Base-by-base conservation (phyloP, 1,140 invertebrate species). In the Papilio polyxenes region DNA sequence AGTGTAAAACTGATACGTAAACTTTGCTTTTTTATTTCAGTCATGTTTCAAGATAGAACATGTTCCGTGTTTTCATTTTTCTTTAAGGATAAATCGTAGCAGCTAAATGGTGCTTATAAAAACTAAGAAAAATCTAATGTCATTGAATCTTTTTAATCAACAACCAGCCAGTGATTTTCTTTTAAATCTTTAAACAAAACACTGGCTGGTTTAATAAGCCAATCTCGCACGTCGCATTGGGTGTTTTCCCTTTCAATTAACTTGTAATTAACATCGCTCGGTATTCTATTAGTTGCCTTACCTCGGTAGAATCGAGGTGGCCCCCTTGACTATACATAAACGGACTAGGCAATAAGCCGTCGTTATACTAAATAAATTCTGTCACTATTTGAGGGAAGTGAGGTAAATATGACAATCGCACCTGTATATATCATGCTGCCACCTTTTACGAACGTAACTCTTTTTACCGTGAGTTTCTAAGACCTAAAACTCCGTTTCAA, bases 221-320 rank as follows among this genome's bases (percentile, higher is more conserved):
- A 81, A 53, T 82, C 80, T 81, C 82, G 81, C 82, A 81, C 82
- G 81, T 81, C 82, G 56, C 79, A 72, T 82, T 78, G 83, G 74
- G n/a, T 59, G 62, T 79, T 84, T 87, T 85, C 81, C 79, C 82
- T 85, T 88, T 86, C 84, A 86, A 87, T 88, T 85, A 87, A 75
- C 75, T 80, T 78, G 84, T 84, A 86, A 84, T 87, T 87, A 87
- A 77, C 80, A 83, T 85, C 83, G 81, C 75, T 72, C n/a, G 80
- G 78, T 75, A 84, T 78, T 75, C 82, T 85, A 86, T 87, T 87
- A 85, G 82, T 85, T 86, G 80, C 83, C 56, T 44, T 49, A 48
- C 78, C 56, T 69, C 23, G 40, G 15, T 49, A 59, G 40, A n/a
- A 69, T 49, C 48, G 80, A 79, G 72, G 85, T 88, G 85, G 76